Evolutionary conservation across 2,888 invertebrate species (phyloP), one percentile per base, ranked within the genome.

Genomic region (Coelopa pilipes): DNA sequence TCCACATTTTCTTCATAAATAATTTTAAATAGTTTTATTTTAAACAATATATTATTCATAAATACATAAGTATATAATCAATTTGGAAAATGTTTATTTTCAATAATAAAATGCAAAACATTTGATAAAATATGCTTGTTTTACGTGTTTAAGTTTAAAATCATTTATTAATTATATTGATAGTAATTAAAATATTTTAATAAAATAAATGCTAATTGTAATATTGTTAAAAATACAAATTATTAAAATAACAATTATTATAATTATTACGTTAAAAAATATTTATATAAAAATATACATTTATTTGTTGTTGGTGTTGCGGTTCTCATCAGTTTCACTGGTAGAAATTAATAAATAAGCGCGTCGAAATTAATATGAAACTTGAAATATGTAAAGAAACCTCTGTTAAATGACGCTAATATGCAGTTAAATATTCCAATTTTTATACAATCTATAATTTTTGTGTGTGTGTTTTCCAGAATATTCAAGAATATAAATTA

Each of bases 261-360:
- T 62, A 53, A 50, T 66, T 24, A 50, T 66, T 66, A 21, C 24
- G 15, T n/a, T 24, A 70, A 59, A 60, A 59, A 47, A 60, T 49
- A 49, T 60, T 55, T 71, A 65, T 65, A 71, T 53, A 65, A 71
- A 65, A 71, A 71, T 71, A 71, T 65, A 71, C 63, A 71, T 17
- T 59, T 71, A 19, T 21, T 71, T 63, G 24, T 46, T 63, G 19
- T 49, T 47, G 49, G 49, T 55, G 34, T 71, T 63, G 59, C n/a
- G 17, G 53, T 63, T 65, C 50, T n/a, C 70, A 49, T 70, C 59
- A 47, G 34, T 15, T 15, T 63, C 50, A 66, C 15, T 17, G 49
- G 7, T 50, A 49, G 49, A 49, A 34, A 70, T 45, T 34, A 62
- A n/a, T 57, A 69, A 57, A 66, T 24, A 57, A 34, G 57, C 57